phyloP scores from a whole-genome alignment of 2,888 invertebrate genomes.

The Cosmia trapezina region DNA sequence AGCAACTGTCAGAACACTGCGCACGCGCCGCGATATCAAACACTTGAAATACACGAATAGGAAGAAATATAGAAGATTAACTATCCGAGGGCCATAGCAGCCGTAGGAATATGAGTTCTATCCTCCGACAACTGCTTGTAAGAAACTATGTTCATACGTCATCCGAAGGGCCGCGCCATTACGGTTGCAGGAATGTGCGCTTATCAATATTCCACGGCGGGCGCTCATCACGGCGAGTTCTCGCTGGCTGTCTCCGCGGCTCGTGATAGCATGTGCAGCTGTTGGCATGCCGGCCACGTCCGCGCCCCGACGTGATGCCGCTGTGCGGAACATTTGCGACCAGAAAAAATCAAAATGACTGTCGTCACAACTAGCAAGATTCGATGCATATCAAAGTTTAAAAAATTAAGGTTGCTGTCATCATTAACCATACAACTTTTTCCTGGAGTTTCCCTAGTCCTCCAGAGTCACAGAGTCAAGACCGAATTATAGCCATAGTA shows the following conservation, averaged over 20 bases:
- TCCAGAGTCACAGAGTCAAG: too few relatives aligned
- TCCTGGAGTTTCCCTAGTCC: not conserved
- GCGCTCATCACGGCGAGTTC: conserved; percentile 51
- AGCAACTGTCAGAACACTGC: conserved; percentile 67
- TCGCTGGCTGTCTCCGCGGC: conserved; percentile 28
- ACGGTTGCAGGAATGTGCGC: conserved; percentile 37
- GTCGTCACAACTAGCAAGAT: conserved; percentile 17
- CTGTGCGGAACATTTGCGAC: conserved; percentile 4
- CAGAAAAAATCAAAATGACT: too few relatives aligned
- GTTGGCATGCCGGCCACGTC: conserved; percentile 44
- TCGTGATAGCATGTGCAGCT: conserved; percentile 45
- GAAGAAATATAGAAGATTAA: conserved; percentile 10
- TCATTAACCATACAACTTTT: not conserved
- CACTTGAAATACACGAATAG: conserved; percentile 1
- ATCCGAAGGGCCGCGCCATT: conserved; percentile 8
- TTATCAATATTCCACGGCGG: conserved; percentile 62
- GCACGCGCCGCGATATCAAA: conserved; percentile 51
- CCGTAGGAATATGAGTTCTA: not conserved
- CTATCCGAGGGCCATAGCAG: not conserved
- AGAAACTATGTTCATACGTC: not conserved
- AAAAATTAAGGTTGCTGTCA: not conserved
- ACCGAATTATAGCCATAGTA: not conserved
- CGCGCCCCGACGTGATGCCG: not conserved
- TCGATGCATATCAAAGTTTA: not conserved
- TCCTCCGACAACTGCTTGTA: not conserved